Percentiles rank a stretch among this genome's conserved stretches.
Conservation (phyloP, 1,140 invertebrate species). For the Battus philenor region DNA sequence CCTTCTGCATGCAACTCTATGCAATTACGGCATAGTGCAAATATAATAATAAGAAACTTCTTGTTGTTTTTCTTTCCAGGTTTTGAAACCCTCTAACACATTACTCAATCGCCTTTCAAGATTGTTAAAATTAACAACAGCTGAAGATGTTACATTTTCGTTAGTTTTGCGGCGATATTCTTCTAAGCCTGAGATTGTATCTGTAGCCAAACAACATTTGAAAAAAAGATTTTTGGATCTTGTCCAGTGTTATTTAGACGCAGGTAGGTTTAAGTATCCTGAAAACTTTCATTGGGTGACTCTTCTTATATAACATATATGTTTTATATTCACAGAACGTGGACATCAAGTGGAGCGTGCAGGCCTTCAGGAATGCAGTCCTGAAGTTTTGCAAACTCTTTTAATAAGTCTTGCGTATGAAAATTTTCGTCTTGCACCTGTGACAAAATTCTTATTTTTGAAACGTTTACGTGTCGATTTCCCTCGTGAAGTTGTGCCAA, state of each 20-base stretch:
- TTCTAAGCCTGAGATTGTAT: slow-evolving; percentile 83
- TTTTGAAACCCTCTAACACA: slow-evolving; percentile 83
- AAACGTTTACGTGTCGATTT: slow-evolving; percentile 89
- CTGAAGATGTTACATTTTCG: slow-evolving; percentile 93
- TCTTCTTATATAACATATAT: no score
- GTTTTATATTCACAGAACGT: slow-evolving; percentile 67
- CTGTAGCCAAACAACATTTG: slow-evolving; percentile 85
- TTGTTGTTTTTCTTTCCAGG: slow-evolving; percentile 75
- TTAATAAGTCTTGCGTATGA: slow-evolving; percentile 76
- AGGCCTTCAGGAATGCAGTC: slow-evolving; percentile 90
- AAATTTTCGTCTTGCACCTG: slow-evolving; percentile 79
- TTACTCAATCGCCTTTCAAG: slow-evolving; percentile 89
- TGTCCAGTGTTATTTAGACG: slow-evolving; percentile 89
- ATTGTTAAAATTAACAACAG: slow-evolving; percentile 87
- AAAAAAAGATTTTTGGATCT: slow-evolving; percentile 89
- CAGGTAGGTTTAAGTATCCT: slow-evolving; percentile 65
- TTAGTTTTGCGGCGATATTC: slow-evolving; percentile 89
- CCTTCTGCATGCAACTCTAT: slow-evolving; percentile 12
- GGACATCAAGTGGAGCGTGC: slow-evolving; percentile 82
- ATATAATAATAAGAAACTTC: background rate
- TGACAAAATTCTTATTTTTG: slow-evolving; percentile 88
- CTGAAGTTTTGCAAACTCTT: slow-evolving; percentile 91
- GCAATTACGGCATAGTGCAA: background rate
- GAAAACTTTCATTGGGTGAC: no score
- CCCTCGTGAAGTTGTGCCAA: slow-evolving; percentile 89